Conservation (phyloP, 2,797 vertebrate species). For the Atherinosoma microstoma region DNA sequence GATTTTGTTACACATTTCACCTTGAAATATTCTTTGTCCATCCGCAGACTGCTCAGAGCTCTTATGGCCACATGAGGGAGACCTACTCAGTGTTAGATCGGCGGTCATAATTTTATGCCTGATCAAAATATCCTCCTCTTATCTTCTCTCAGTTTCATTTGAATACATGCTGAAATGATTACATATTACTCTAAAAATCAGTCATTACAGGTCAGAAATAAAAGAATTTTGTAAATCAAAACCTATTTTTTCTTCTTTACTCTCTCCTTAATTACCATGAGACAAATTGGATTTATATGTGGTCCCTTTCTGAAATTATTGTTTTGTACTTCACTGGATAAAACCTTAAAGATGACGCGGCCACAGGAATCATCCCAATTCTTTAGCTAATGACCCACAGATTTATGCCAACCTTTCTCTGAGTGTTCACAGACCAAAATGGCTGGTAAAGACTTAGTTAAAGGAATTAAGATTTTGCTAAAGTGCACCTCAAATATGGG, state of each 20-base stretch:
- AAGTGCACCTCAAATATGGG: not conserved
- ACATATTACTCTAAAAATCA: too few relatives aligned
- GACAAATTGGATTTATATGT: not conserved
- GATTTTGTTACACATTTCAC: too few relatives aligned
- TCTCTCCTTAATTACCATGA: not conserved
- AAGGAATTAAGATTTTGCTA: constrained; percentile 2
- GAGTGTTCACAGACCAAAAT: not conserved
- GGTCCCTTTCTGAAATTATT: not conserved
- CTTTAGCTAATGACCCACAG: constrained; percentile 1
- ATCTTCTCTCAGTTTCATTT: not conserved
- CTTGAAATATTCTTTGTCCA: too few relatives aligned
- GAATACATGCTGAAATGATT: too few relatives aligned
- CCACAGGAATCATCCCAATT: not conserved
- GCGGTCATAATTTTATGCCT: too few relatives aligned
- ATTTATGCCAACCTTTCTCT: not conserved
- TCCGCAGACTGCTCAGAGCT: too few relatives aligned
- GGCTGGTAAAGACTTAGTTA: not conserved
- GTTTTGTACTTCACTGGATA: not conserved
- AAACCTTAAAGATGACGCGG: not conserved
- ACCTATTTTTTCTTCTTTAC: not conserved
- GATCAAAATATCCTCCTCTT: not conserved
- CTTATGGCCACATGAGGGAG: too few relatives aligned
- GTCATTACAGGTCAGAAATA: not conserved
- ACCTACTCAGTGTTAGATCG: too few relatives aligned
- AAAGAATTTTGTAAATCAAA: not conserved